Evolutionary conservation across 2,113 vertebrate species (phyloP), one percentile per base, ranked within the genome.

Genomic region (Todiramphus chloris): DNA sequence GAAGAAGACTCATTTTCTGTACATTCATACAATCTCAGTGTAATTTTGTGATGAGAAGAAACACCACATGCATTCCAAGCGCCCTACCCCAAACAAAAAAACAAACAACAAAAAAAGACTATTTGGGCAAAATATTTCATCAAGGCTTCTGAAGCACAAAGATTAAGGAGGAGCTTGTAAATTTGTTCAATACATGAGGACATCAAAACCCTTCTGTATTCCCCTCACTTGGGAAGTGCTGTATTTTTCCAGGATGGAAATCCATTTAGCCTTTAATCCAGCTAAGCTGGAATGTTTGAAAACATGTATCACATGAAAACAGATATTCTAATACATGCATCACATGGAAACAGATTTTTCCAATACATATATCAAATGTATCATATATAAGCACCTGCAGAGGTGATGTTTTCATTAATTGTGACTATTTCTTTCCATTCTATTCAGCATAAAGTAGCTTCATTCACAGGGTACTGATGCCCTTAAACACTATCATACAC

Each of bases 391-490:
- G 44, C 7, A 16, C 59, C 46, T 25, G 19, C 35, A 1, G 3
- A 18, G 25, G 53, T 27, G 59, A 25, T 10, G 39, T 12, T 62
- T 11, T 18, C 19, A 4, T 55, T 6, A 33, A 21, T 5, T n/a
- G 44, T n/a, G 58, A 10, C 16, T 3, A 10, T 64, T 23, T 28
- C 11, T 75, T 80, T 41, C 8, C 30, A 15, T 30, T 20, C 56
- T 53, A 2, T 15, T 37, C 18, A 4, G 5, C 6, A 6, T 6
- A 13, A 13, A 0, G 5, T 2, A 4, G 11, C 10, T 69, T 64
- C n/a, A 2, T 62, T 59, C 2, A 0, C 39, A 16, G 28, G 37
- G 13, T 20, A 5, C 21, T 59, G 16, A 1, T 33, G 8, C 27
- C 18, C 60, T 37, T 12, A 14, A 69, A 33, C 28, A 20, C 28